A percentile compares a stretch with the other conserved stretches of the same genome.
Evolutionary conservation across 2,888 invertebrate species (phyloP).

Genomic region (Crepidodera aurea): DNA sequence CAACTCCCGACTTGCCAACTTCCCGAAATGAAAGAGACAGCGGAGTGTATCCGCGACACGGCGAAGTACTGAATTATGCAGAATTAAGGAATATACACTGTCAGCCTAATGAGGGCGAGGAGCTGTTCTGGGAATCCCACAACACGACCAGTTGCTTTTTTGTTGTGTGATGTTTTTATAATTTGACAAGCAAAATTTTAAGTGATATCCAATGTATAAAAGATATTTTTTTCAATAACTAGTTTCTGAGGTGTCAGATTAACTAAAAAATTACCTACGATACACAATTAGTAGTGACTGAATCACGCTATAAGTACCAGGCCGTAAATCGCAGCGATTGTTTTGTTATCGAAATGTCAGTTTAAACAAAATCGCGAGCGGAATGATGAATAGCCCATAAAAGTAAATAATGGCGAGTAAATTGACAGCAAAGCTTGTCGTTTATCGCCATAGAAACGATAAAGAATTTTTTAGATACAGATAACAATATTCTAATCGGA

Average conservation of each 20-base stretch:
- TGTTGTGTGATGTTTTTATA: constrained; percentile 1
- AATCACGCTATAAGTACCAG: no score
- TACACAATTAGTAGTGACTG: no score
- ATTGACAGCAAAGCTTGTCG: constrained; percentile 18
- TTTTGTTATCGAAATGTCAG: constrained; percentile 12
- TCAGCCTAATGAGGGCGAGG: constrained; percentile 8
- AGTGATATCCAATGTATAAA: background rate
- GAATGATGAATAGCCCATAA: constrained; percentile 17
- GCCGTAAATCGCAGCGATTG: constrained; percentile 15
- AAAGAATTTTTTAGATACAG: constrained; percentile 12
- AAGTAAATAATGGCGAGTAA: constrained; percentile 21
- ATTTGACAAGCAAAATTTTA: constrained; percentile 17
- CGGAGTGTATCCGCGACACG: constrained; percentile 17
- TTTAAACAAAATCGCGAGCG: constrained; percentile 11
- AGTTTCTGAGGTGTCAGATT: no score
- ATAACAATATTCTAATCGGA: background rate
- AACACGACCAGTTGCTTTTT: constrained; percentile 1
- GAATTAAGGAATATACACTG: constrained; percentile 13
- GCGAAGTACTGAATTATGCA: constrained; percentile 31
- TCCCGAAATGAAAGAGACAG: constrained; percentile 13
- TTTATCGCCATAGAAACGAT: constrained; percentile 18
- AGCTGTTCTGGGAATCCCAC: constrained; percentile 4
- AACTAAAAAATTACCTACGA: no score
- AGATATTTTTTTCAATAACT: no score
- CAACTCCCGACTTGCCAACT: constrained; percentile 22